Base-by-base conservation (phyloP, 37 sponge, comb jelly and placozoan species). In the Petrosia ficiformis region DNA sequence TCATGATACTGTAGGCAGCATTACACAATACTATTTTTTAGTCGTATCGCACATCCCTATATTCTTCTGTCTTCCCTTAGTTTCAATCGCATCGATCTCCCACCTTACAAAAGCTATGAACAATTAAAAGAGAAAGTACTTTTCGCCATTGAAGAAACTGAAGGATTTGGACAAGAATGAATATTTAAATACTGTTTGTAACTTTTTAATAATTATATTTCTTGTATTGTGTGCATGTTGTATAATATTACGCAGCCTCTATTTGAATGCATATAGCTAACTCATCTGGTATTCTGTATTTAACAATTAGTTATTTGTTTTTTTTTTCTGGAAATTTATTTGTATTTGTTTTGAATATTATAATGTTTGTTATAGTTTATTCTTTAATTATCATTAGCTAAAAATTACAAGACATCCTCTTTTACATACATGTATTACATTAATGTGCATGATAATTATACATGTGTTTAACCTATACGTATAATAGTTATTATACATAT, bases 81-180 rank as follows among this genome's bases (percentile, higher is more conserved):
- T 72, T 92, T 92, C 80, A 95, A 95, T 82, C 79, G 96, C 0
- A 64, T 95, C 36, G 96, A 95, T 57, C 77, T 95, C 0, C 96
- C 96, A 14, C 92, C 92, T 0, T 95, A 95, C 68, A 66, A 76
- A 54, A 86, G 78, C 36, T 95, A 86, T 66, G 92, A 95, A 22
- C 87, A 88, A 40, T 70, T 95, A 34, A 95, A 95, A 68, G 89
- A 91, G 67, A 95, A 95, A 74, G 64, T 95, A 33, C 64, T 88
- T 28, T 91, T 83, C 69, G 96, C 96, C 21, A 95, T 89, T 54
- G 92, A 91, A 75, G 89, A 95, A 37, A 95, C 96, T 31, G 92
- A 95, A 70, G 96, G 96, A 10, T 95, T 95, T 68, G 90, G 86
- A 24, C 86, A 90, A 34, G 90, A 90, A 57, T 90, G 54, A 80